Conservation (phyloP, 2,113 vertebrate species). For the Machaerirhynchus nigripectus region DNA sequence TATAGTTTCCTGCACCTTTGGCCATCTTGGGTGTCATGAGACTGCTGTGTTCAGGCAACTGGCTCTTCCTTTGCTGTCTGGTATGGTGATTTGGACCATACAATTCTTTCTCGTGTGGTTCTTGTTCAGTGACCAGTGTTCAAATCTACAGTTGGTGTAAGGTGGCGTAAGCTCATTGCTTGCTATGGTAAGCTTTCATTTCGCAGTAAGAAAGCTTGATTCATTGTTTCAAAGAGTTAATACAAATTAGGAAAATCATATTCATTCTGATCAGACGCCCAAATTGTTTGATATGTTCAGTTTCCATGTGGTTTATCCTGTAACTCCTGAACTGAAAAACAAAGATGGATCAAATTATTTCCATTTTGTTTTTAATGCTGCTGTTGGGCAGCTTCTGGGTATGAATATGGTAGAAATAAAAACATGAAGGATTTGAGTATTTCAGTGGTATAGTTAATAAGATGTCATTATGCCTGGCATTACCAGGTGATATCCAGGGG, state of each 20-base stretch:
- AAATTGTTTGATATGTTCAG: not conserved
- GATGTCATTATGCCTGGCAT: not conserved
- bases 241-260: not conserved
- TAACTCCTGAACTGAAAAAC: not conserved
- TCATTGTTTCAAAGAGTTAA: not conserved
- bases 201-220: not conserved
- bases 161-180: not conserved
- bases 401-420: not conserved
- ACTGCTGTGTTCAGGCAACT: not conserved
- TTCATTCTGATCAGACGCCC: not conserved
- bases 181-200: not conserved
- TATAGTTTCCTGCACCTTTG: not conserved
- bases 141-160: not conserved
- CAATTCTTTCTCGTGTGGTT: not conserved
- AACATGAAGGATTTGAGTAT: not conserved
- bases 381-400: not conserved
- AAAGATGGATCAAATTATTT: not conserved
- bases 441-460: not conserved
- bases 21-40: not conserved
- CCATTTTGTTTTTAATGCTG: not conserved
- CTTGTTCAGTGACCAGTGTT: not conserved
- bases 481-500: rapidly evolving
- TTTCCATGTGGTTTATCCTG: not conserved
- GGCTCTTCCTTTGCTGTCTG: not conserved
- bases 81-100: not conserved